A percentile compares a stretch with the other conserved stretches of the same genome.
phyloP scores from a whole-genome alignment of 2,888 invertebrate genomes.

The Luffia ferchaultella region DNA sequence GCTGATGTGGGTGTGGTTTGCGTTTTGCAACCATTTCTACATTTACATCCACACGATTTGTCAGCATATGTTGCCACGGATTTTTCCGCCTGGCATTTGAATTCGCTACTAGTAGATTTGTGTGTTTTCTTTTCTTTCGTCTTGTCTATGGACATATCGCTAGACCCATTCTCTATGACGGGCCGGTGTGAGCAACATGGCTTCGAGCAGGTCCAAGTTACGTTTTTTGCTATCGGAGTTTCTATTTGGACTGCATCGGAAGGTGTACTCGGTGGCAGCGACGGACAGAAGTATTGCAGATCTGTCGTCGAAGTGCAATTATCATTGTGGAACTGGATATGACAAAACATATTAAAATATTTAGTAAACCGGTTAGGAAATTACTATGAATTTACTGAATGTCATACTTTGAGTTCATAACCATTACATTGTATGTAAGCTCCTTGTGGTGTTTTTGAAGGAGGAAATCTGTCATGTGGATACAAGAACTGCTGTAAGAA shows the following conservation, averaged over 20 bases:
- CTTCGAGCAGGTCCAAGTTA: neutral
- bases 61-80: no score
- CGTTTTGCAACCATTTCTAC: no score
- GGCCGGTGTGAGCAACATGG: neutral
- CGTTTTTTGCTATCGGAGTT: constrained; percentile 11
- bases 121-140: no score
- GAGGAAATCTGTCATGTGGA: neutral
- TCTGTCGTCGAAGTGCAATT: constrained; percentile 47
- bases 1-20: no score
- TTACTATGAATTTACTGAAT: neutral
- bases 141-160: no score
- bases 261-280: constrained; percentile 20
- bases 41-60: no score
- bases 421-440: neutral
- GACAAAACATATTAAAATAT: constrained; percentile 3
- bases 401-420: constrained; percentile 2
- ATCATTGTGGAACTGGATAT: constrained; percentile 50
- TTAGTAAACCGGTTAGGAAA: constrained; percentile 6
- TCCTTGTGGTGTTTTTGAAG: neutral
- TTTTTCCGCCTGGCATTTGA: no score
- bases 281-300: constrained; percentile 40
- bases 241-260: constrained; percentile 27
- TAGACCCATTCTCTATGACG: no score
- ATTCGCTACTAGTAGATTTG: no score
- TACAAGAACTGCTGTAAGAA: neutral